Conservation (phyloP, 1,140 invertebrate genomes). For the Drosophila ercepeae region DNA sequence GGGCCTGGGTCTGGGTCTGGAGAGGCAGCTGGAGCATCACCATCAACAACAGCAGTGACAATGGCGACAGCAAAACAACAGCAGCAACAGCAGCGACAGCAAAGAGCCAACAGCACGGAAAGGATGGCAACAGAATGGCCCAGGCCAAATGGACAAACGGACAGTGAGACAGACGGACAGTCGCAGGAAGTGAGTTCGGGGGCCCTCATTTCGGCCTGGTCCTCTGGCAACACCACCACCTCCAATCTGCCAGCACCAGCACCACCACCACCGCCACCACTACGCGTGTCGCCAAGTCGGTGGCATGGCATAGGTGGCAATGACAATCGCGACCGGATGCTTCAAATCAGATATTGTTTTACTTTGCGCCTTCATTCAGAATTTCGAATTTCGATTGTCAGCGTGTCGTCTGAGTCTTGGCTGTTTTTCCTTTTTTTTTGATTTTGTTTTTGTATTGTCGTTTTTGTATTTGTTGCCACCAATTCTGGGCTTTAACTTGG, state of each 20-base stretch:
- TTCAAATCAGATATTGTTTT: slow-evolving; percentile 83
- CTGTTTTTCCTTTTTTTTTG: slow-evolving; percentile 23
- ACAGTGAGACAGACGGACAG: slow-evolving; percentile 6
- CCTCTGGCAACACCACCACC: slow-evolving; percentile 10
- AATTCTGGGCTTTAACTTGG: slow-evolving; percentile 21
- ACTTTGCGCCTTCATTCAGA: slow-evolving; percentile 80
- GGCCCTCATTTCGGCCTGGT: slow-evolving; percentile 41
- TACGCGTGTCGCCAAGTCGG: slow-evolving; percentile 46
- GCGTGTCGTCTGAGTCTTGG: slow-evolving; percentile 73
- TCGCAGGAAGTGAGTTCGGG: slow-evolving; percentile 69
- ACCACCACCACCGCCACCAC: slow-evolving; percentile 28
- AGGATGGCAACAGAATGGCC: slow-evolving; percentile 52
- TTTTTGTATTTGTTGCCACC: slow-evolving; percentile 6
- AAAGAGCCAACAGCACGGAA: slow-evolving; percentile 33
- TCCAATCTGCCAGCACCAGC: slow-evolving; percentile 9
- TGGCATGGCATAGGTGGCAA: slow-evolving; percentile 75
- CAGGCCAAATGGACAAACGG: slow-evolving; percentile 28
- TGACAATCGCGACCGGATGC: slow-evolving; percentile 82
- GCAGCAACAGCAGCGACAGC: slow-evolving; percentile 57
- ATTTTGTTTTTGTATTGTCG: too few relatives aligned
- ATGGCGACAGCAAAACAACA: slow-evolving; percentile 25
- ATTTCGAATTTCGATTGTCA: slow-evolving; percentile 80
- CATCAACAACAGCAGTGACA: slow-evolving; percentile 10
- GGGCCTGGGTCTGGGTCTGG: slow-evolving; percentile 10
- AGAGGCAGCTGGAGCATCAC: slow-evolving; percentile 43